Evolutionary conservation across 2,113 vertebrate species (phyloP), one percentile per base, ranked within the genome.

Genomic region (Chloropsis cyanopogon): DNA sequence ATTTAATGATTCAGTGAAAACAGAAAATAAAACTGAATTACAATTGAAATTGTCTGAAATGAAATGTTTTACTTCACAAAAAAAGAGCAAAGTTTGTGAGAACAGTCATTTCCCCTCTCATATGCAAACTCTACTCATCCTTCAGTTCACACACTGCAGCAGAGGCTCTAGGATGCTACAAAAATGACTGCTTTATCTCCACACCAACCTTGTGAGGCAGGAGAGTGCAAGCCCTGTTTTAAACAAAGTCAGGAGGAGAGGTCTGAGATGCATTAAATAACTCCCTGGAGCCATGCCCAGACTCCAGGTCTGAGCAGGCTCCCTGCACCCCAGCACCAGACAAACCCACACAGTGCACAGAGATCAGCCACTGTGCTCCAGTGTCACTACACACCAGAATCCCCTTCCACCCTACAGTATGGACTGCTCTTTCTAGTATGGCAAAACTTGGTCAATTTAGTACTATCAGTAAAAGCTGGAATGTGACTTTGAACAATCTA

Each of bases 1-100:
- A 86, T 85, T 71, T 82, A 88, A 88, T 52, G 54, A 86, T 88
- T 92, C 47, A 73, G 29, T 68, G 33, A 90, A 94, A 96, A 90
- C 37, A 88, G 44, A 86, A 47, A 31, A 84, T 69, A 66, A 95
- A 96, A 82, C 20, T 72, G 46, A 91, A 88, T 96, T 86, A 88
- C 59, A 89, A 54, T 1, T 0, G 25, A 86, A 35, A 73, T 26
- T 59, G 37, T 49, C 46, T 61, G 42, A 94, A 97, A 91, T 90
- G 44, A 91, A 80, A 82, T 47, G 42, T 50, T 85, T 82, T 39
- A 37, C 39, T 80, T 87, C 22, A 68, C 24, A 33, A 87, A 59
- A 66, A 47, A 90, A 54, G 49, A 37, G 25, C n/a, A 71, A 76
- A 61, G 33, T 19, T 65, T 80, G 29, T 2, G 37, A 68, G 46